Percentiles rank a stretch among this genome's conserved stretches.
Evolutionary conservation across 1,140 invertebrate species (phyloP).

Genomic region (Temnothorax longispinosus): DNA sequence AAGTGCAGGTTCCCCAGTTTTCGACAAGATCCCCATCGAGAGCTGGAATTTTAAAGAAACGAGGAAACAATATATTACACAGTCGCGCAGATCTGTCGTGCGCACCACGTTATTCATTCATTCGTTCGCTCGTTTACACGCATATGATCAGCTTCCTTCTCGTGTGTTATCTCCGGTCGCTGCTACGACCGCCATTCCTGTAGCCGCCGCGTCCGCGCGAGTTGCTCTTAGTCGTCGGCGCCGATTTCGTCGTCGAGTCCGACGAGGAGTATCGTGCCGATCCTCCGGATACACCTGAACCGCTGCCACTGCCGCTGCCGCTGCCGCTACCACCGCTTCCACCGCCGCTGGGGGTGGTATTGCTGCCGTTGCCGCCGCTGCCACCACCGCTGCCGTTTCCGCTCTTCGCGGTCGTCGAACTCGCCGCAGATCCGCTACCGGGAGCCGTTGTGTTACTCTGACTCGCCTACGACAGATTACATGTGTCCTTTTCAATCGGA

Average conservation of each 20-base stretch:
- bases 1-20: neutral
- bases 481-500: neutral
- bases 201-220: constrained; percentile 86
- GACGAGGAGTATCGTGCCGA: constrained; percentile 77
- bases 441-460: constrained; percentile 77
- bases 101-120: constrained; percentile 21
- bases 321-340: constrained; percentile 67
- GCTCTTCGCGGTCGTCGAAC: constrained; percentile 84
- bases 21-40: neutral
- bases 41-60: neutral
- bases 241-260: constrained; percentile 75
- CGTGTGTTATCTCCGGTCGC: constrained; percentile 86
- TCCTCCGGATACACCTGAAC: constrained; percentile 74
- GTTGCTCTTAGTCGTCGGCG: constrained; percentile 85
- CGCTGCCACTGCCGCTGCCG: constrained; percentile 59
- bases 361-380: constrained; percentile 83
- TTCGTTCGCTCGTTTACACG: constrained; percentile 41
- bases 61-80: neutral
- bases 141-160: constrained; percentile 68
- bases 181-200: constrained; percentile 83
- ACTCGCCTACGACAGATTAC: constrained; percentile 69
- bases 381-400: constrained; percentile 82
- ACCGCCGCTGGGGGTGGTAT: constrained; percentile 71
- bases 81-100: neutral
- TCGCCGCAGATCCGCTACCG: constrained; percentile 76